Percentiles rank a stretch among this genome's conserved stretches.
These are phyloP conservation scores for Plebejus melissa DNA, from an alignment of 2,888 invertebrate genomes.

Conservation along the genomic window DNA sequence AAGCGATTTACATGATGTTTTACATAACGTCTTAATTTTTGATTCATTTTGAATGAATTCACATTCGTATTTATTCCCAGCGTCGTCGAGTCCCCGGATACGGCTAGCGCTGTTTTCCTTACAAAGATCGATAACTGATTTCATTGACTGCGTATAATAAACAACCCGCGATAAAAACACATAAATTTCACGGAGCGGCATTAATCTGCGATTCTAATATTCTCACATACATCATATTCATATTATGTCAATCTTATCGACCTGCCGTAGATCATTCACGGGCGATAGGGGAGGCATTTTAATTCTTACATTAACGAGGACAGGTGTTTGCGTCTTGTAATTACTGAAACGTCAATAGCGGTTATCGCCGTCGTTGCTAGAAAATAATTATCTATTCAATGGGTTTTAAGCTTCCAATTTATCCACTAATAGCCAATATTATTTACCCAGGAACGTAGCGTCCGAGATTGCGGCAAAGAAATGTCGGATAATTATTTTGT, in stretches of 20 bases:
- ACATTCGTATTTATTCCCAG: conserved; percentile 10
- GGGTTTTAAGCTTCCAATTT: conserved; percentile 31
- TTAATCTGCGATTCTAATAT: conserved; percentile 20
- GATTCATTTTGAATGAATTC: conserved; percentile 14
- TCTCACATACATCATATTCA: conserved; percentile 22
- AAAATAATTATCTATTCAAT: conserved; percentile 35
- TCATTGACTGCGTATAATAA: conserved; percentile 12
- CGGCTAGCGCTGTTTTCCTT: conserved; percentile 17
- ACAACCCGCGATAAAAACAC: conserved; percentile 20
- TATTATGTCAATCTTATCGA: conserved; percentile 17
- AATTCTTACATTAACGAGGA: conserved; percentile 26
- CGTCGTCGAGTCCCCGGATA: conserved; percentile 8
- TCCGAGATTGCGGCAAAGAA: conserved; percentile 13
- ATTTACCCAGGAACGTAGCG: conserved; percentile 8
- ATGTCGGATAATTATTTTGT: conserved; percentile 22
- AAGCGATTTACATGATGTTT: conserved; percentile 13
- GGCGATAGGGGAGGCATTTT: conserved; percentile 26
- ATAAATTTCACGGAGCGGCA: conserved; percentile 7
- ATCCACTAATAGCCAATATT: conserved; percentile 27
- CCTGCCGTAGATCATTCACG: conserved; percentile 1
- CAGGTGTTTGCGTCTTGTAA: conserved; percentile 32
- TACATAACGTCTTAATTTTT: conserved; percentile 20
- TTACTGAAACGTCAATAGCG: conserved; percentile 31
- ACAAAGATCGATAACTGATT: conserved; percentile 9
- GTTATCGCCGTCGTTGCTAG: conserved; percentile 30